Evolutionary conservation across 1,140 invertebrate genomes (phyloP).

Genomic region (Drosophila hydei): DNA sequence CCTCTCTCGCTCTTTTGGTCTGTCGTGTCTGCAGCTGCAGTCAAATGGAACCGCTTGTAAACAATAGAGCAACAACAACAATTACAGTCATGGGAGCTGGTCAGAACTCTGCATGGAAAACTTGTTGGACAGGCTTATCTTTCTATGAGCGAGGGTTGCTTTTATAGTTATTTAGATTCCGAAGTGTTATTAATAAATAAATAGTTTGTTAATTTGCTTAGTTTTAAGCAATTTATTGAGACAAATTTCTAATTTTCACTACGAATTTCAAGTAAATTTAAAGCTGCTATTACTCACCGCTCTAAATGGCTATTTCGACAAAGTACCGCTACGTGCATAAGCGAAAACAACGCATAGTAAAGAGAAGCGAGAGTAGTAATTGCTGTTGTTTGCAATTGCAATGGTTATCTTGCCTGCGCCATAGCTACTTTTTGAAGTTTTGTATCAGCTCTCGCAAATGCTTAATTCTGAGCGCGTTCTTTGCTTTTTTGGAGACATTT

Average conservation of each 20-base stretch:
- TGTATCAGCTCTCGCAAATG: constrained; percentile 2
- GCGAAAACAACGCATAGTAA: not conserved
- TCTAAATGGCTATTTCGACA: not conserved
- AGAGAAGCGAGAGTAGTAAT: not conserved
- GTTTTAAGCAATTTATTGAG: not conserved
- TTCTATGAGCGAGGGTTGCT: constrained; percentile 23
- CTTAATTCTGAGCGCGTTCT: constrained; percentile 15
- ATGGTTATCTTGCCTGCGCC: not conserved
- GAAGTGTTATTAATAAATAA: no score
- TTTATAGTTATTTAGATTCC: not conserved
- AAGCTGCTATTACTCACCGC: no score
- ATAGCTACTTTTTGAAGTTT: not conserved
- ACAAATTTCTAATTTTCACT: not conserved
- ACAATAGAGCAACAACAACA: constrained; percentile 43
- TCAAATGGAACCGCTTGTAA: constrained; percentile 62
- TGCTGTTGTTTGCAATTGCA: not conserved
- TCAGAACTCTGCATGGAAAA: constrained; percentile 48
- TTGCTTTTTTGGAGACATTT: constrained; percentile 27
- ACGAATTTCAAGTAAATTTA: no score
- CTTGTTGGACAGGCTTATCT: constrained; percentile 52
- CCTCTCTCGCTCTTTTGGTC: constrained; percentile 19
- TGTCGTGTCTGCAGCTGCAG: constrained; percentile 40
- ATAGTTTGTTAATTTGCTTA: no score
- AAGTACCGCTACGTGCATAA: not conserved
- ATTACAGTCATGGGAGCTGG: constrained; percentile 32